Evolutionary conservation across 2,113 vertebrate species (phyloP).

Genomic region (Entosphenus tridentatus): DNA sequence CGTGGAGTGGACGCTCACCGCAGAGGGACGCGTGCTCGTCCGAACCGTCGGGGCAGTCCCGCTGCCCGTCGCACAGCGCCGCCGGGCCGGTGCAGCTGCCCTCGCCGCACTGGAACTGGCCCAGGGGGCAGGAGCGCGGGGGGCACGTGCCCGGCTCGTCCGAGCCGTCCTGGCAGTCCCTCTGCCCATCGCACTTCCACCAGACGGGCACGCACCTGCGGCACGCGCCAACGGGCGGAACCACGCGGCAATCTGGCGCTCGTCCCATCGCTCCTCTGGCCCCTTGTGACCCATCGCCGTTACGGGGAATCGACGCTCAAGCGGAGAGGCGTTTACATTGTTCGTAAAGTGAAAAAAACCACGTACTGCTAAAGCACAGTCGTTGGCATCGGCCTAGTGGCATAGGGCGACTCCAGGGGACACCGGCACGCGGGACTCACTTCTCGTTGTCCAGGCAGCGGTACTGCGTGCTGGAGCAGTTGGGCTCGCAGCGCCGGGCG

Average conservation of each 20-base stretch:
- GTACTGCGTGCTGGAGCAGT: slow-evolving; percentile 31
- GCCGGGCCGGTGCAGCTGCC: slow-evolving; percentile 22
- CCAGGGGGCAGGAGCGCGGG: slow-evolving; percentile 17
- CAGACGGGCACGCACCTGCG: slow-evolving; percentile 29
- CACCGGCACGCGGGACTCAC: slow-evolving; percentile 12
- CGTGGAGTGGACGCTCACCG: slow-evolving; percentile 16
- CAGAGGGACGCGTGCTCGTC: slow-evolving; percentile 30
- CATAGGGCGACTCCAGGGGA: too few relatives aligned
- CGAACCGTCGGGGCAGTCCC: slow-evolving; percentile 22
- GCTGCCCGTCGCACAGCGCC: slow-evolving; percentile 20
- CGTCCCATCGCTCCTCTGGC: too few relatives aligned
- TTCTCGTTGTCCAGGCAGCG: slow-evolving; percentile 29
- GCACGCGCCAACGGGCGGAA: slow-evolving; percentile 13
- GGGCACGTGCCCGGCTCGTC: slow-evolving; percentile 32
- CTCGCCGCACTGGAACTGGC: slow-evolving; percentile 27
- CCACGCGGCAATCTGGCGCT: too few relatives aligned
- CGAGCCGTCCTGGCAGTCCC: slow-evolving; percentile 41
- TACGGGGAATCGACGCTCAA: too few relatives aligned
- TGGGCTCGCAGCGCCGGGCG: slow-evolving; percentile 22
- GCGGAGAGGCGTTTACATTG: too few relatives aligned
- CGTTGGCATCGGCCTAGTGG: too few relatives aligned
- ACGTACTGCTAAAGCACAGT: too few relatives aligned
- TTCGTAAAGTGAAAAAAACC: too few relatives aligned
- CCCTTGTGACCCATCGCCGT: too few relatives aligned
- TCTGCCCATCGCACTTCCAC: slow-evolving; percentile 36